Percentiles rank a stretch among this genome's conserved stretches.
phyloP scores from a whole-genome alignment of 30 jellyfish, hydroid and myxozoan species.

The Aurelia aurita complex sp. Pacific region DNA sequence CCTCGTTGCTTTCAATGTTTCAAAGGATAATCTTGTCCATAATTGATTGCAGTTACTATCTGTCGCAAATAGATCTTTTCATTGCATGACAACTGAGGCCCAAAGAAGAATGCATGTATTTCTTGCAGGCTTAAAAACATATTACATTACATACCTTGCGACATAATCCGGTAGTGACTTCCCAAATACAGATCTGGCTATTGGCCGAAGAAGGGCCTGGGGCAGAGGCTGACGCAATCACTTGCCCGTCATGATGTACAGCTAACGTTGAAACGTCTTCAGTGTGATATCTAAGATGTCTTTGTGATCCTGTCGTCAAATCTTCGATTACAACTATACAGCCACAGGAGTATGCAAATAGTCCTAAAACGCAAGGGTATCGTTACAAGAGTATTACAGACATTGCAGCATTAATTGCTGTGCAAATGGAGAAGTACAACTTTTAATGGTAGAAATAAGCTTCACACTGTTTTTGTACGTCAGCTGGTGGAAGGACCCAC shows the following conservation, averaged over 20 bases:
- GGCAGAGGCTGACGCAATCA: conserved; percentile 81
- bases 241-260: conserved; percentile 87
- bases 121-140: neutral
- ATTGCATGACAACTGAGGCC: no score
- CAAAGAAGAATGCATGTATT: no score
- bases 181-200: conserved; percentile 87
- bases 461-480: no score
- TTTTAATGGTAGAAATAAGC: no score
- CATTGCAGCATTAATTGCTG: no score
- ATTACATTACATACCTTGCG: conserved; percentile 46
- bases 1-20: no score
- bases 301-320: conserved; percentile 72
- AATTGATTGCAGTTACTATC: no score
- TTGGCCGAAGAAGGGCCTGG: conserved; percentile 42
- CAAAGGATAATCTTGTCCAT: no score
- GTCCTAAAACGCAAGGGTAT: conserved; percentile 45
- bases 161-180: conserved; percentile 62
- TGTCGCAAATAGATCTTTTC: no score
- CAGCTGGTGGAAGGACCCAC: no score
- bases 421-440: no score
- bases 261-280: conserved; percentile 92
- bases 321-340: conserved; percentile 80
- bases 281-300: conserved; percentile 55
- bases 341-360: conserved; percentile 80
- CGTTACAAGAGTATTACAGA: no score